phyloP scores from a whole-genome alignment of 2,888 invertebrate species.

The Agonopterix arenella region DNA sequence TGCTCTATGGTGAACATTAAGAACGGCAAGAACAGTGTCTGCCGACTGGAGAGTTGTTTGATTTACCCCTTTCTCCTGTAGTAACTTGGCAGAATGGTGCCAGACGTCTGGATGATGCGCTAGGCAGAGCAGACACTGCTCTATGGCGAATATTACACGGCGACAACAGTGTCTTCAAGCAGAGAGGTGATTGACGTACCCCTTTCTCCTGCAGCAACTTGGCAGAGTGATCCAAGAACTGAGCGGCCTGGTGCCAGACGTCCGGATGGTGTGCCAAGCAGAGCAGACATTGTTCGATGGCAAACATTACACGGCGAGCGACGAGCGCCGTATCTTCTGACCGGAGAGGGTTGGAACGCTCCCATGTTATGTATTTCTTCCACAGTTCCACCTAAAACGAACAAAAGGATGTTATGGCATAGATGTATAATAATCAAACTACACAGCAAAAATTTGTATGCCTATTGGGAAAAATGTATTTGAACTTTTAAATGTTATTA shows the following conservation, averaged over 20 bases:
- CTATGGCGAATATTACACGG: slow-evolving; percentile 98
- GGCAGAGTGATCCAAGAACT: slow-evolving; percentile 96
- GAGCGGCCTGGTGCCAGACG: slow-evolving; percentile 99
- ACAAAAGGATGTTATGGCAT: neutral
- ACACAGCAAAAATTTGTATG: too few relatives aligned
- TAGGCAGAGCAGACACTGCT: slow-evolving; percentile 96
- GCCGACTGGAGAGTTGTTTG: slow-evolving; percentile 96
- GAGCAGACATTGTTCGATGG: slow-evolving; percentile 97
- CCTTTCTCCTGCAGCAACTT: slow-evolving; percentile 96
- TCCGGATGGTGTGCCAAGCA: slow-evolving; percentile 99
- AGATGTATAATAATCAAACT: too few relatives aligned
- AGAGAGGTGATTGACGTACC: slow-evolving; percentile 77
- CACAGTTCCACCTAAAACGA: slow-evolving; percentile 91
- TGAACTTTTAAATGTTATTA: too few relatives aligned
- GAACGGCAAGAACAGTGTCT: slow-evolving; percentile 94
- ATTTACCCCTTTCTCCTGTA: slow-evolving; percentile 95
- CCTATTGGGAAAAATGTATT: too few relatives aligned
- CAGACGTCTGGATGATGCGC: slow-evolving; percentile 99
- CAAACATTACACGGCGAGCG: slow-evolving; percentile 97
- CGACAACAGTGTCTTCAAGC: slow-evolving; percentile 96
- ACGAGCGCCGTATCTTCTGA: slow-evolving; percentile 97
- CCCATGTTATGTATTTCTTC: slow-evolving; percentile 99
- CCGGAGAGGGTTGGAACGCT: slow-evolving; percentile 96
- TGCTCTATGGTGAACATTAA: slow-evolving; percentile 99
- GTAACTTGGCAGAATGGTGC: slow-evolving; percentile 96